Conservation (phyloP, 2,113 vertebrate species). For the Sturnus vulgaris region DNA sequence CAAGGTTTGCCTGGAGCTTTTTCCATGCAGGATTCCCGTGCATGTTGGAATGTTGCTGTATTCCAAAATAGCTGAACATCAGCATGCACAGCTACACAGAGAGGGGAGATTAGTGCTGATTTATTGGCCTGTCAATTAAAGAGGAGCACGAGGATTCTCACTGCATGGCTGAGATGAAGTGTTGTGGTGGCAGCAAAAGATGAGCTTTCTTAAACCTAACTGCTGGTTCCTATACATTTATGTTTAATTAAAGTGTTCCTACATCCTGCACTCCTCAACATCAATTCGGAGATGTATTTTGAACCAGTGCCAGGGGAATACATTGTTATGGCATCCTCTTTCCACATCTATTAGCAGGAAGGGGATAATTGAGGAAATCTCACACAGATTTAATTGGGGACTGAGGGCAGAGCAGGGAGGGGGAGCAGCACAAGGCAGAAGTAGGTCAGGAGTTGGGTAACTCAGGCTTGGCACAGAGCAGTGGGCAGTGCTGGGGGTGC, state of each 20-base stretch:
- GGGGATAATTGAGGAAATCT: slow-evolving; percentile 60
- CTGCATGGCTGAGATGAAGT: slow-evolving; percentile 5
- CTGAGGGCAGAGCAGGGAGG: slow-evolving; percentile 23
- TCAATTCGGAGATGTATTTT: slow-evolving; percentile 39
- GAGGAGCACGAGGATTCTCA: not conserved
- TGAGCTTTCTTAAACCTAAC: not conserved
- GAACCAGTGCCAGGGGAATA: slow-evolving; percentile 46
- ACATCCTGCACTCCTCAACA: not conserved
- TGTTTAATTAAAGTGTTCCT: slow-evolving; percentile 47
- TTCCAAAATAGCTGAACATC: slow-evolving; percentile 1
- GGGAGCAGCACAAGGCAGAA: not conserved
- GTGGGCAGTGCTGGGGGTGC: not conserved
- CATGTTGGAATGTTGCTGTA: not conserved
- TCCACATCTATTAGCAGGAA: slow-evolving; percentile 57
- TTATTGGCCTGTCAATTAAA: slow-evolving; percentile 47
- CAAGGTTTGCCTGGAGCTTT: not conserved
- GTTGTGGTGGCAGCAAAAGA: not conserved
- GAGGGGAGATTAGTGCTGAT: slow-evolving; percentile 13
- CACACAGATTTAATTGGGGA: slow-evolving; percentile 57
- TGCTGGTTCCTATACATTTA: not conserved
- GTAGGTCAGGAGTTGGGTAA: slow-evolving; percentile 23
- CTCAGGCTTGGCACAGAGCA: not conserved
- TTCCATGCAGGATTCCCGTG: not conserved
- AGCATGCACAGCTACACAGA: not conserved
- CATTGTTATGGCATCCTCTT: slow-evolving; percentile 54